Evolutionary conservation across 2,113 vertebrate genomes (phyloP), one percentile per base, ranked within the genome.

Genomic region (Tetraodon nigroviridis): DNA sequence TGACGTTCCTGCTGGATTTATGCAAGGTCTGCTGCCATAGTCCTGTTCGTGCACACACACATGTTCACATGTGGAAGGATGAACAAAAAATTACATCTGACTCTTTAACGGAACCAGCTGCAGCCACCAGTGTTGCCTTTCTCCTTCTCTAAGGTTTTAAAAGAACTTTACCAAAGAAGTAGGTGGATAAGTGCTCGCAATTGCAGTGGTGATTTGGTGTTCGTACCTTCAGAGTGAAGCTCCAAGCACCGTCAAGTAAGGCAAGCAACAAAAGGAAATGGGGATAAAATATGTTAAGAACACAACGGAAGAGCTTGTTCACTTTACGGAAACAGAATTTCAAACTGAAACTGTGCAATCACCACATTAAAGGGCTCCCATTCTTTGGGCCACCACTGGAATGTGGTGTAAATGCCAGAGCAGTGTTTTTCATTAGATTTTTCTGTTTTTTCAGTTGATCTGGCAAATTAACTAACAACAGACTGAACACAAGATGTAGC

Each of bases 381-480:
- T 88, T 86, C 84, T 86, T 81, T 64, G 76, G 76, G 67, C 79
- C 42, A 88, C 88, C 88, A 70, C 88, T 60, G 89, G 85, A 83
- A 90, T 90, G 86, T 60, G 22, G 53, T 29, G 72, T 60, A 48
- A 68, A 72, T 85, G 89, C 89, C 90, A 90, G 73, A 58, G 59
- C 68, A 57, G 67, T 90, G 90, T 85, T 91, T 90, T 81, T 76
- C 80, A 91, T 90, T 91, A 88, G 87, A 87, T 83, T 75, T 76
- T 74, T 74, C 70, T 73, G 71, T 89, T 87, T 87, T 86, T 87
- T 87, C 74, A 83, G 80, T 86, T 86, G 85, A 89, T 89, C 89
- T 87, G 84, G 83, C 85, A 89, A 90, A 91, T 89, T 89, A 90
- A 89, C 88, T 87, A 87, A 89, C 86, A 88, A 83, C 86, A 88